These are phyloP conservation scores for Parazoanthus darwini DNA, from an alignment of 92 coral and sea anemone species.

Conservation along the genomic window DNA sequence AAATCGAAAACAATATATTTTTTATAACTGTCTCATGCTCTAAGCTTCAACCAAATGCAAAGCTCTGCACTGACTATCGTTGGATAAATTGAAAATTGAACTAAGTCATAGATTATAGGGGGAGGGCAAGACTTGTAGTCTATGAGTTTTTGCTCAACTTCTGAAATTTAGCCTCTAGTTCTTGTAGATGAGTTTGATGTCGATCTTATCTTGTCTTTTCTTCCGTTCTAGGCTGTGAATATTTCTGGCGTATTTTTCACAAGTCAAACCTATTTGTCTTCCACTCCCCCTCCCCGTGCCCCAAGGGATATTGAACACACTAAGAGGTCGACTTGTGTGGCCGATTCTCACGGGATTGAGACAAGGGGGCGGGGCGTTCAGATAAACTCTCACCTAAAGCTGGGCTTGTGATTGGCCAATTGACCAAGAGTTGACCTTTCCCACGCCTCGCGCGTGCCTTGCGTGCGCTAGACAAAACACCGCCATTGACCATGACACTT, in stretches of 20 bases:
- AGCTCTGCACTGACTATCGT: not conserved
- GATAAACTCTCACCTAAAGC: constrained; percentile 30
- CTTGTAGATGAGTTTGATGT: not conserved
- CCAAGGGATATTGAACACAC: not conserved
- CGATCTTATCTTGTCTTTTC: too few relatives aligned
- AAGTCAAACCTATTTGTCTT: not conserved
- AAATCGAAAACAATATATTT: not conserved
- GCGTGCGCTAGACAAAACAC: constrained; percentile 47
- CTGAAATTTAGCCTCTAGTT: not conserved
- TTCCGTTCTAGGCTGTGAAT: not conserved
- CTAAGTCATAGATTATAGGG: not conserved
- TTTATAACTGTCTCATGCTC: not conserved
- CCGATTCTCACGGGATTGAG: constrained; percentile 43
- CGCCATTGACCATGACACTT: not conserved
- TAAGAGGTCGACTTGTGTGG: constrained; percentile 28
- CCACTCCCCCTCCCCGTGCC: not conserved
- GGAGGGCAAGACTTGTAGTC: not conserved
- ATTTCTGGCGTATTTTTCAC: not conserved
- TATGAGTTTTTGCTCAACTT: not conserved
- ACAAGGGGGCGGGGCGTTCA: constrained; percentile 24
- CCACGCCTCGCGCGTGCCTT: constrained; percentile 46
- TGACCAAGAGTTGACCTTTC: constrained; percentile 30
- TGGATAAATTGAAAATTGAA: not conserved
- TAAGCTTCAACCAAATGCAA: not conserved
- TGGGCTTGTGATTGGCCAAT: constrained; percentile 32